Evolutionary conservation across 2,113 vertebrate genomes (phyloP).

Genomic region (Ophthalmolycus amberensis): DNA sequence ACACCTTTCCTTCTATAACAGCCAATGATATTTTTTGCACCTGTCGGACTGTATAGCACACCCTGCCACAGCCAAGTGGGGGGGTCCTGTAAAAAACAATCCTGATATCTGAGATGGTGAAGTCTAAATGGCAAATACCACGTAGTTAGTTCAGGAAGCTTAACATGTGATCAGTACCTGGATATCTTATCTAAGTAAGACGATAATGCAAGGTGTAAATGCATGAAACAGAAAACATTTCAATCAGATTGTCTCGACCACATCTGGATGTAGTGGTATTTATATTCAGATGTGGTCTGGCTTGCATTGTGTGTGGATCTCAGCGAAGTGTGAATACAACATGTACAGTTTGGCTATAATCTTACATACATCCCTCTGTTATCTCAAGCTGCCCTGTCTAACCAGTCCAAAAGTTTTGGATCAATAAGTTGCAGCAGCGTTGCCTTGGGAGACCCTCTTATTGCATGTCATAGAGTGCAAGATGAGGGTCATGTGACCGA

Average conservation of each 20-base stretch:
- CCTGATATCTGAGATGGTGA: background rate
- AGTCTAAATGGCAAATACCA: background rate
- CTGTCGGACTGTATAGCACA: slow-evolving; percentile 19
- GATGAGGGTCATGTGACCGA: background rate
- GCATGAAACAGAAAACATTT: background rate
- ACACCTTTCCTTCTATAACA: slow-evolving; percentile 14
- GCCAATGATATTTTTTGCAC: slow-evolving; percentile 39
- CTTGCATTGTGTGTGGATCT: background rate
- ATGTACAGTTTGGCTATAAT: background rate
- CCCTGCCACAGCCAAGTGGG: background rate
- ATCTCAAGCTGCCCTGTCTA: background rate
- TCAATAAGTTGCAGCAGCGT: too few relatives aligned
- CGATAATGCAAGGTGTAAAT: background rate
- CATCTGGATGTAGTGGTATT: background rate
- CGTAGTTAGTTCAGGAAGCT: slow-evolving; percentile 3
- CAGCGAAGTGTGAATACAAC: background rate
- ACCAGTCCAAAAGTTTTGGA: background rate
- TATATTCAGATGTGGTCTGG: background rate
- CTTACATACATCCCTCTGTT: background rate
- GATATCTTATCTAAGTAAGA: background rate
- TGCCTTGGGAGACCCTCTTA: too few relatives aligned
- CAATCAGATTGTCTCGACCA: background rate
- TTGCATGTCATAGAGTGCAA: too few relatives aligned
- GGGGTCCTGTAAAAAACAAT: slow-evolving; percentile 4
- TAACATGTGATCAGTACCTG: background rate